Evolutionary conservation across 2,888 invertebrate genomes (phyloP).

Genomic region (Trachelus stipa): DNA sequence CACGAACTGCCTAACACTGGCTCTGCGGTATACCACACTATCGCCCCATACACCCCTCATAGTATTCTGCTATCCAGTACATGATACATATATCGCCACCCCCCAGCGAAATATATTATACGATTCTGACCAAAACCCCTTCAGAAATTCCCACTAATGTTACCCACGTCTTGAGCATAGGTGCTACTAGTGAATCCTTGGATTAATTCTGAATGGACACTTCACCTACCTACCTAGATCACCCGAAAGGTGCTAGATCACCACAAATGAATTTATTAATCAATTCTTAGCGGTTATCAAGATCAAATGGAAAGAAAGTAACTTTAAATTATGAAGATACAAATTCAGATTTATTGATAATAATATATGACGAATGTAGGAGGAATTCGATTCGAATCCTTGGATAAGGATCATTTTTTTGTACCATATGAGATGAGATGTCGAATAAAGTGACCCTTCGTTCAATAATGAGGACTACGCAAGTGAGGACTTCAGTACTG

Average conservation of each 20-base stretch:
- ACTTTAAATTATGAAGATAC: too few species aligned
- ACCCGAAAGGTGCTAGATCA: not conserved
- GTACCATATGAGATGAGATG: not conserved
- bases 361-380: not conserved
- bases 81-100: constrained; percentile 2
- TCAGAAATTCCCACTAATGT: not conserved
- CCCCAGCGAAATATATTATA: constrained; percentile 19
- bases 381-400: not conserved
- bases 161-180: not conserved
- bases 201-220: not conserved
- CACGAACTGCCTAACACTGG: constrained; percentile 41
- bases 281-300: not conserved
- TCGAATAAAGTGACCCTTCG: not conserved
- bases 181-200: not conserved
- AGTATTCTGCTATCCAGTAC: constrained; percentile 5
- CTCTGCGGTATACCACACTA: constrained; percentile 45
- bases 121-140: not conserved
- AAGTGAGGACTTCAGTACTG: not conserved
- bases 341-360: not conserved
- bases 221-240: not conserved
- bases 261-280: not conserved
- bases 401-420: not conserved
- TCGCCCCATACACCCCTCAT: constrained; percentile 4
- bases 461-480: not conserved
- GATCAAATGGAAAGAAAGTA: not conserved